Conservation (phyloP, 2,888 invertebrate genomes). For the Brachyptera putata region DNA sequence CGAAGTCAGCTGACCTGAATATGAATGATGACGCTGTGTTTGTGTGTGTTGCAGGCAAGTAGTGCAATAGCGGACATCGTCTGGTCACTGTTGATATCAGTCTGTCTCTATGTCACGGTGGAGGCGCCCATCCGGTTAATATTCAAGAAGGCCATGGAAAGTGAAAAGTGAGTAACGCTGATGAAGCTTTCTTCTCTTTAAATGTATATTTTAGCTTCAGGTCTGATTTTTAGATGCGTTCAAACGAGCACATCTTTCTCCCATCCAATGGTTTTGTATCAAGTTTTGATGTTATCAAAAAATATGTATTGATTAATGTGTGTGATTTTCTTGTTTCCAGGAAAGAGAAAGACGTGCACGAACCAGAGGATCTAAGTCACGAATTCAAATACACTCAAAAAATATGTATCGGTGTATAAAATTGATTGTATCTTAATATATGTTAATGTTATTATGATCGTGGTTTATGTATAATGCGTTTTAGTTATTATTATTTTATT, state of each 20-base stretch:
- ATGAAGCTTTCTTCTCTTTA: not conserved
- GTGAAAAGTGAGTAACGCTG: not conserved
- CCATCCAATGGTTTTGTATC: too few relatives aligned
- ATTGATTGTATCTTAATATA: too few relatives aligned
- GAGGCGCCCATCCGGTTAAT: slow-evolving; percentile 55
- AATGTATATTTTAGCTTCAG: not conserved
- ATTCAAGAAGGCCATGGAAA: slow-evolving; percentile 36
- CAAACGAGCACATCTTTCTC: too few relatives aligned
- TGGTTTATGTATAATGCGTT: too few relatives aligned
- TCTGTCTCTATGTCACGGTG: slow-evolving; percentile 50
- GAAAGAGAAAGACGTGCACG: not conserved
- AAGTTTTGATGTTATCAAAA: too few relatives aligned
- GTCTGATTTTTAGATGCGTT: too few relatives aligned
- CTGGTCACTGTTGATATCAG: slow-evolving; percentile 47
- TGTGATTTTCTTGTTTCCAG: not conserved
- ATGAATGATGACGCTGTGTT: too few relatives aligned
- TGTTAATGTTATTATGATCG: too few relatives aligned
- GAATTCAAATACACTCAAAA: slow-evolving; percentile 3
- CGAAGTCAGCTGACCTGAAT: too few relatives aligned
- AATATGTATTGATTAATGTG: not conserved
- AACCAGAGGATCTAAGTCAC: not conserved
- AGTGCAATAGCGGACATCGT: slow-evolving; percentile 48
- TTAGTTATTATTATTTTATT: too few relatives aligned
- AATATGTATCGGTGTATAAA: too few relatives aligned
- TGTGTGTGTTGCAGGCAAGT: slow-evolving; percentile 46